Evolutionary conservation across 2,797 vertebrate species (phyloP).

Genomic region (Aotus griseimembra): DNA sequence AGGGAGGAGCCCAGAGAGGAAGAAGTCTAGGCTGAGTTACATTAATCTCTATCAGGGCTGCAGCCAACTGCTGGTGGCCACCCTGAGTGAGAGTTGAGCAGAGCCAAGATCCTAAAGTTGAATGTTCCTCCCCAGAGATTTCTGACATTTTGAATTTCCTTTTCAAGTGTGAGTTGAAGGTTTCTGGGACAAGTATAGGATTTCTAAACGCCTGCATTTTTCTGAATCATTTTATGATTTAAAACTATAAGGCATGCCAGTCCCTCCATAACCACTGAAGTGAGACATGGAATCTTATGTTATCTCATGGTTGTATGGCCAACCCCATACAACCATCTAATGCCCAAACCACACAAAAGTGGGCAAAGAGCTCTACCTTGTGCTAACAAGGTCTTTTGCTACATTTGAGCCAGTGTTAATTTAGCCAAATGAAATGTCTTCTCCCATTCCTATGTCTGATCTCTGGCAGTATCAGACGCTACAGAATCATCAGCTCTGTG

Average conservation of each 20-base stretch:
- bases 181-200: not conserved
- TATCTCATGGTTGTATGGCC: not conserved
- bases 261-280: not conserved
- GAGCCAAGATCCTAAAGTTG: not conserved
- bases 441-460: not conserved
- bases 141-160: not conserved
- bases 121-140: not conserved
- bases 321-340: not conserved
- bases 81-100: not conserved
- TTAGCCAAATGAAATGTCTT: not conserved
- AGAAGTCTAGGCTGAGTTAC: not conserved
- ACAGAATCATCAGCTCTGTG: not conserved
- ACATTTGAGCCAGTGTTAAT: not conserved
- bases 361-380: not conserved
- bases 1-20: not conserved
- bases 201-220: constrained; percentile 1
- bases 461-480: not conserved
- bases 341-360: not conserved
- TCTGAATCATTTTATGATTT: not conserved
- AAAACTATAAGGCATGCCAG: not conserved
- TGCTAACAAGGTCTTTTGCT: not conserved
- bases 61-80: not conserved
- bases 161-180: not conserved
- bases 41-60: not conserved
- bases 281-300: not conserved